A percentile compares a stretch with the other conserved stretches of the same genome.
These are phyloP conservation scores for Apis florea DNA, from an alignment of 1,140 invertebrate species.

Conservation along the genomic window DNA sequence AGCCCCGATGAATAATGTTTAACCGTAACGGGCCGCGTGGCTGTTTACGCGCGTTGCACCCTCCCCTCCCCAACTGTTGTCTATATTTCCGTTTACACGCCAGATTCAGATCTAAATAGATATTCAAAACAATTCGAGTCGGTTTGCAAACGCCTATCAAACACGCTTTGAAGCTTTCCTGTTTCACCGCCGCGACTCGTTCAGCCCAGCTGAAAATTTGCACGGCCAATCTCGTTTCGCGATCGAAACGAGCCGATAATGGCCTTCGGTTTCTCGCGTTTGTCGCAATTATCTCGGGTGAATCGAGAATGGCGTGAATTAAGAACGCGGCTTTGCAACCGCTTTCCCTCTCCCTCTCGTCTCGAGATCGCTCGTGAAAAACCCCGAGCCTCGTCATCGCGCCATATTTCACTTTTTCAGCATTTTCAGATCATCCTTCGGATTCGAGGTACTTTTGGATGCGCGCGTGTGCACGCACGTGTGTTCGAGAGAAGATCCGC, in stretches of 20 bases:
- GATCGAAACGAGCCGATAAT: no score
- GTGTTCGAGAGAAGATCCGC: no score
- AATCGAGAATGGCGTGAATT: slow-evolving; percentile 7
- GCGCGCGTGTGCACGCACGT: no score
- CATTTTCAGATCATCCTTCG: no score
- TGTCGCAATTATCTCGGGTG: not conserved
- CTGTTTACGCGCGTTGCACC: slow-evolving; percentile 50
- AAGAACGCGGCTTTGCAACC: not conserved
- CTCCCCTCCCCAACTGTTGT: slow-evolving; percentile 1
- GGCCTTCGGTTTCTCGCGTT: not conserved
- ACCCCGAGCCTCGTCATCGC: not conserved
- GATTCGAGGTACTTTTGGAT: no score
- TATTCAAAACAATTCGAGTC: slow-evolving; percentile 48
- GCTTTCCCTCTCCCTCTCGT: no score
- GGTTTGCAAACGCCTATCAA: slow-evolving; percentile 39
- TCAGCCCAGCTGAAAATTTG: not conserved
- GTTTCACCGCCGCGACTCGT: not conserved
- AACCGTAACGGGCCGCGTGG: slow-evolving; percentile 19
- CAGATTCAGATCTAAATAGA: slow-evolving; percentile 39
- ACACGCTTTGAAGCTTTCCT: slow-evolving; percentile 27
- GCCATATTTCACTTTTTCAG: no score
- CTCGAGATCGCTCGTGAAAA: not conserved
- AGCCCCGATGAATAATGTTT: slow-evolving; percentile 55
- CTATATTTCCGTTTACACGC: slow-evolving; percentile 51
- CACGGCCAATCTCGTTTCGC: not conserved